phyloP scores from a whole-genome alignment of 2,113 vertebrate genomes.

The Rutilus rutilus region DNA sequence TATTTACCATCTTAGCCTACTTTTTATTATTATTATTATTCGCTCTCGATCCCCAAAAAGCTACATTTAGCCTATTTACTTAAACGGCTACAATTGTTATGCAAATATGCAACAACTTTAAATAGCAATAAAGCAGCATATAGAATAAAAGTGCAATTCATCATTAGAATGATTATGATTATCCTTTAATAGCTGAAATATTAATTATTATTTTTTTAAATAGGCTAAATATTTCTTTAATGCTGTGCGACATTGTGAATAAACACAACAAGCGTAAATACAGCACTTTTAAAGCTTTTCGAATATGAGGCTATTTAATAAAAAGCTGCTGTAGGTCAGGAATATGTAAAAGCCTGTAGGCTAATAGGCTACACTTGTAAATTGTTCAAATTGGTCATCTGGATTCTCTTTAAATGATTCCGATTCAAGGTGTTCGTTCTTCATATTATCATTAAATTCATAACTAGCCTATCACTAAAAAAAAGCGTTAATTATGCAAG shows the following conservation, averaged over 20 bases:
- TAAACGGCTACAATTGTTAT: neutral
- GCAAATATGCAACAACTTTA: constrained; percentile 60
- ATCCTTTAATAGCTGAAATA: neutral
- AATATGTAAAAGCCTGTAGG: too few relatives aligned
- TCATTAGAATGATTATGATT: too few relatives aligned
- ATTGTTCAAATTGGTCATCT: neutral
- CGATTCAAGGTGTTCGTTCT: neutral
- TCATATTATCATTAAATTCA: neutral
- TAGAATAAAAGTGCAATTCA: neutral
- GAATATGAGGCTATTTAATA: neutral
- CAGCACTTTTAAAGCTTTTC: neutral
- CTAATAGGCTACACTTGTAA: neutral
- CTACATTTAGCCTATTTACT: constrained; percentile 44
- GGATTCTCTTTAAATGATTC: neutral
- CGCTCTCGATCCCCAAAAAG: constrained; percentile 59
- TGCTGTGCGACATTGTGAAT: neutral
- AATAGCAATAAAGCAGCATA: neutral
- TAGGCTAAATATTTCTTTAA: neutral
- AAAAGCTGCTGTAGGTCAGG: neutral
- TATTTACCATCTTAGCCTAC: constrained; percentile 26
- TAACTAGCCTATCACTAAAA: neutral
- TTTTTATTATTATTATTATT: constrained; percentile 51
- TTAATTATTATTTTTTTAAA: neutral
- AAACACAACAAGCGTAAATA: neutral
- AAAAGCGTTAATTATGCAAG: neutral